A percentile compares a stretch with the other conserved stretches of the same genome.
Evolutionary conservation across 2,888 invertebrate genomes (phyloP).

Genomic region (Drosophila emarginata): DNA sequence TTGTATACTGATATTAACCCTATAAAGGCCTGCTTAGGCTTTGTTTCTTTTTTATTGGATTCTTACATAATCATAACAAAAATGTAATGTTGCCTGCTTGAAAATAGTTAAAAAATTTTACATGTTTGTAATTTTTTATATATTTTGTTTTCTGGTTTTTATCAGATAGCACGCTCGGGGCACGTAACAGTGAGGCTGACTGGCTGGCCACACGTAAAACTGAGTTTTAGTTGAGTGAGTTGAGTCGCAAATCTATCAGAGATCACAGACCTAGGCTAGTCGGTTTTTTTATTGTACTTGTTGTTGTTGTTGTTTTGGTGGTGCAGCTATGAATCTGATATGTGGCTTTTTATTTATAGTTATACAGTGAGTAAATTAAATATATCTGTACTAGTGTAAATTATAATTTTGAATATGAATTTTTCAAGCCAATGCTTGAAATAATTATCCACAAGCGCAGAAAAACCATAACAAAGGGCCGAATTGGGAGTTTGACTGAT

Average conservation of each 20-base stretch:
- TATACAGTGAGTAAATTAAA: neutral
- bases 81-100: constrained; percentile 5
- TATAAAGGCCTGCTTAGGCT: neutral
- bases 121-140: constrained; percentile 6
- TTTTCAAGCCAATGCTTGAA: no score
- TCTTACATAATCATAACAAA: constrained; percentile 8
- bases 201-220: neutral
- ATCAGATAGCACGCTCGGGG: neutral
- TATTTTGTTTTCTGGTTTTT: constrained; percentile 7
- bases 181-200: neutral
- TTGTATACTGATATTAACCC: neutral
- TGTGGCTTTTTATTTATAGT: neutral
- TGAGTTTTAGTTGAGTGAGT: neutral
- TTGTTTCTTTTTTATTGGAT: no score
- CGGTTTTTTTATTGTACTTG: neutral
- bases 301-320: neutral
- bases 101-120: constrained; percentile 8
- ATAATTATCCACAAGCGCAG: no score
- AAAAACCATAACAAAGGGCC: no score
- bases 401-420: neutral
- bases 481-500: no score
- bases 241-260: neutral
- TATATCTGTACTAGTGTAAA: neutral
- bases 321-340: constrained; percentile 1
- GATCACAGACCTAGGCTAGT: neutral